phyloP scores from a whole-genome alignment of 2,113 vertebrate genomes.

The Centropus bengalensis region DNA sequence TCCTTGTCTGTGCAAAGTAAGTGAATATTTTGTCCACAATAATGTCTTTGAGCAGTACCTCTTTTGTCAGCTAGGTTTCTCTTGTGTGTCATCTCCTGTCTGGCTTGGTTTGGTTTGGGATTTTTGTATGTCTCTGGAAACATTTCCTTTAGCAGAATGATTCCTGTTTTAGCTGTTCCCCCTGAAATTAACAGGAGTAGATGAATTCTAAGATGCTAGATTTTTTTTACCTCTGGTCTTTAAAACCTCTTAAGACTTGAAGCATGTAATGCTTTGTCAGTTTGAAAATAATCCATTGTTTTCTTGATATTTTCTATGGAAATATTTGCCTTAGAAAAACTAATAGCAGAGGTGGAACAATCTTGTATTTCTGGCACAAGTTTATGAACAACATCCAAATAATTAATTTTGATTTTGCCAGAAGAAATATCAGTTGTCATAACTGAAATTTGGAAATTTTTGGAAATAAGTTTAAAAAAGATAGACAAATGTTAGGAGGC shows the following conservation, averaged over 20 bases:
- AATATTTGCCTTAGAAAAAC: background rate
- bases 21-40: slow-evolving; percentile 16
- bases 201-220: background rate
- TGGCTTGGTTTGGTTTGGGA: too few relatives aligned
- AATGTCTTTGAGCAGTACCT: slow-evolving; percentile 1
- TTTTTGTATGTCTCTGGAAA: too few relatives aligned
- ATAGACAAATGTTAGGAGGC: background rate
- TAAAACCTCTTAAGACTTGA: background rate
- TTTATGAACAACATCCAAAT: background rate
- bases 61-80: slow-evolving; percentile 18
- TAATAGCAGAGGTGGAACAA: background rate
- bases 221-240: background rate
- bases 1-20: slow-evolving; percentile 15
- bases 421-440: background rate
- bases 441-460: background rate
- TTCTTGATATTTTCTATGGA: background rate
- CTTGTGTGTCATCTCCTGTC: background rate
- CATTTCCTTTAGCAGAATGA: too few relatives aligned
- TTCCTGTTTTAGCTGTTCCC: background rate
- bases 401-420: background rate
- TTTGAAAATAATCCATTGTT: background rate
- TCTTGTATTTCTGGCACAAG: background rate
- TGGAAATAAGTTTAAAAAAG: background rate
- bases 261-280: background rate
- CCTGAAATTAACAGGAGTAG: background rate